phyloP scores from a whole-genome alignment of 2,113 vertebrate genomes.

The Myiopsitta monachus region DNA sequence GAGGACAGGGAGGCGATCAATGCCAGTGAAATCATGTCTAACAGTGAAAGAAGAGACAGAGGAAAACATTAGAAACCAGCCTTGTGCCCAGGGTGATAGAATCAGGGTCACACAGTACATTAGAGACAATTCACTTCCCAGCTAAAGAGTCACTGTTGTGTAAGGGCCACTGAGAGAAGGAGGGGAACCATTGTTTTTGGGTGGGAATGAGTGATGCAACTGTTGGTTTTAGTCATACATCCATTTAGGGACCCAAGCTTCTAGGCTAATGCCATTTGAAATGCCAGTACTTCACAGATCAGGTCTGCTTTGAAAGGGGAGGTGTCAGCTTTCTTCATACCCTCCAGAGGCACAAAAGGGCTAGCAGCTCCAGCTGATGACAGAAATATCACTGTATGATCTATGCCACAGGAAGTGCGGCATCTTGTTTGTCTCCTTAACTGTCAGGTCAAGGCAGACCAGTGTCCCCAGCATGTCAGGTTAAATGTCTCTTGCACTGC shows the following conservation, averaged over 20 bases:
- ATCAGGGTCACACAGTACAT: conserved; percentile 13
- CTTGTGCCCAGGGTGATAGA: background rate
- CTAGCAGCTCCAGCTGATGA: background rate
- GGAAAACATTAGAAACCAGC: background rate
- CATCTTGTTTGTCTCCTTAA: background rate
- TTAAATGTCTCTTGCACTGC: background rate
- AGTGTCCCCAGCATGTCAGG: background rate
- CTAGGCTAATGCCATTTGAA: background rate
- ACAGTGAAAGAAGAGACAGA: background rate
- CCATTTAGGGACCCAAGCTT: background rate
- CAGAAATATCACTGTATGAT: background rate
- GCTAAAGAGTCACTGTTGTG: conserved; percentile 12
- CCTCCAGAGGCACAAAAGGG: background rate
- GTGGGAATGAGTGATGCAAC: background rate
- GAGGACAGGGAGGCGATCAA: conserved; percentile 82
- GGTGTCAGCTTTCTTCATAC: background rate
- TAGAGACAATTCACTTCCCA: conserved; percentile 54
- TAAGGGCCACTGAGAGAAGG: background rate
- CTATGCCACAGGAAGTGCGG: background rate
- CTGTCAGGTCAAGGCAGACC: background rate
- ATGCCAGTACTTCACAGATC: background rate
- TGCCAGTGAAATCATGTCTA: conserved; percentile 85
- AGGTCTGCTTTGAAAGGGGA: background rate
- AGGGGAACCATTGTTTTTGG: background rate
- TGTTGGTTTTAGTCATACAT: background rate